phyloP scores from a whole-genome alignment of 2,113 vertebrate species.

The Trichechus manatus region DNA sequence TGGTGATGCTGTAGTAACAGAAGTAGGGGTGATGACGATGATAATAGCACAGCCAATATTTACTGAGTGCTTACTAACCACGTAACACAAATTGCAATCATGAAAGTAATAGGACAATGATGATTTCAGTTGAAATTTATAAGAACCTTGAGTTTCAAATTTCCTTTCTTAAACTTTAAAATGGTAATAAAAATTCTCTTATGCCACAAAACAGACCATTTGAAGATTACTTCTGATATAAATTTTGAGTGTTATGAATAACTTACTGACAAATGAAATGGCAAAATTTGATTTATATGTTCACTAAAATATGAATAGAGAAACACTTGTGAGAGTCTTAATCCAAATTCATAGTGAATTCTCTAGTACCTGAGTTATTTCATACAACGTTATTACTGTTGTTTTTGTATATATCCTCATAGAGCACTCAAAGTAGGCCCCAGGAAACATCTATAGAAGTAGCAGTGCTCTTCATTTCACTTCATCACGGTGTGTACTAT shows the following conservation, averaged over 20 bases:
- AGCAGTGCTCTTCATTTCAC: conserved; percentile 52
- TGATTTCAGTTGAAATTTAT: conserved; percentile 68
- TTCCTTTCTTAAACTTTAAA: conserved; percentile 70
- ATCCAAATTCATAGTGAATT: conserved; percentile 43
- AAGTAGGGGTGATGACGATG: not conserved
- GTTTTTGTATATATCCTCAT: conserved; percentile 56
- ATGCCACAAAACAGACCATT: conserved; percentile 68
- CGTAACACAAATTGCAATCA: conserved; percentile 41
- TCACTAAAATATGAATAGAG: conserved; percentile 63
- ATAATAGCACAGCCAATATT: not conserved
- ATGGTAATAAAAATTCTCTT: conserved; percentile 46
- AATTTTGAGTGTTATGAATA: conserved; percentile 66
- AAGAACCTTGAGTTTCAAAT: conserved; percentile 47
- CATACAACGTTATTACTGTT: conserved; percentile 45
- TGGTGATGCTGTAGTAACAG: not conserved
- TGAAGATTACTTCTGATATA: conserved; percentile 70
- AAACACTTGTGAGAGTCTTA: conserved; percentile 64
- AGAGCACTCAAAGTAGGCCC: conserved; percentile 35
- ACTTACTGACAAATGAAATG: conserved; percentile 70
- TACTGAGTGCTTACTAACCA: not conserved
- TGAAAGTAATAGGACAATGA: conserved; percentile 56
- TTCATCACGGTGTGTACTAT: conserved; percentile 16
- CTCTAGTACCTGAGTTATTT: conserved; percentile 60
- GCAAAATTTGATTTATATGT: conserved; percentile 64
- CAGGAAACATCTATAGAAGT: conserved; percentile 54